Evolutionary conservation across 2,797 vertebrate species (phyloP).

Genomic region (Bufotes viridis): DNA sequence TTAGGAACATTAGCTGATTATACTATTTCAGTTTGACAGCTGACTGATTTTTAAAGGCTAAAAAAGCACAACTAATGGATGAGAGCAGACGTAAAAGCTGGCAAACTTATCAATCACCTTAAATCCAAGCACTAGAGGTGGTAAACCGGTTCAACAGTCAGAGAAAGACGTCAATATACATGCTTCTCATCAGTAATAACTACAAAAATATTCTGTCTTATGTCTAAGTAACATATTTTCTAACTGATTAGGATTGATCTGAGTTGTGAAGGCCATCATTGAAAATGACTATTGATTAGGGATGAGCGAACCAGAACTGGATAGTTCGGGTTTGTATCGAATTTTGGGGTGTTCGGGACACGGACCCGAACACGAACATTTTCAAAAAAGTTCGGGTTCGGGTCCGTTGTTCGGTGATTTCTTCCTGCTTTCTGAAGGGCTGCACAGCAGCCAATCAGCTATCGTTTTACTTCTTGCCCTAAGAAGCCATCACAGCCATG

Average conservation of each 20-base stretch:
- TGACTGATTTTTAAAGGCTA: constrained; percentile 73
- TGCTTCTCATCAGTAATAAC: constrained; percentile 67
- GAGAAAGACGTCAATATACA: constrained; percentile 61
- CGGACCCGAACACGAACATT: too few relatives aligned
- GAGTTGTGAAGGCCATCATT: constrained; percentile 11
- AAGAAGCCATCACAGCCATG: too few relatives aligned
- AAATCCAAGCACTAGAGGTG: constrained; percentile 69
- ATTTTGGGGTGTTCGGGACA: too few relatives aligned
- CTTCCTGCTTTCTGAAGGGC: too few relatives aligned
- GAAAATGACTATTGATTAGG: background rate
- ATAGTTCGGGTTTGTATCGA: too few relatives aligned
- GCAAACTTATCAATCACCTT: constrained; percentile 73
- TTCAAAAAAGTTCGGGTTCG: too few relatives aligned
- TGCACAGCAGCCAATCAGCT: too few relatives aligned
- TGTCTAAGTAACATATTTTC: constrained; percentile 24
- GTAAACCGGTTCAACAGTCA: constrained; percentile 65
- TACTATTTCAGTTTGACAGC: constrained; percentile 73
- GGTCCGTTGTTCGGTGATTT: too few relatives aligned
- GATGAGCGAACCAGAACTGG: too few relatives aligned
- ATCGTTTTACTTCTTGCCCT: too few relatives aligned
- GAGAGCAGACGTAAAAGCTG: constrained; percentile 74
- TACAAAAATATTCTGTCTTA: constrained; percentile 48
- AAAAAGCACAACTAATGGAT: constrained; percentile 75
- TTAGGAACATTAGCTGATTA: constrained; percentile 70
- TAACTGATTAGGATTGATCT: constrained; percentile 23